Base-by-base conservation (phyloP, 2,888 invertebrate species). In the Octodonta nipae region DNA sequence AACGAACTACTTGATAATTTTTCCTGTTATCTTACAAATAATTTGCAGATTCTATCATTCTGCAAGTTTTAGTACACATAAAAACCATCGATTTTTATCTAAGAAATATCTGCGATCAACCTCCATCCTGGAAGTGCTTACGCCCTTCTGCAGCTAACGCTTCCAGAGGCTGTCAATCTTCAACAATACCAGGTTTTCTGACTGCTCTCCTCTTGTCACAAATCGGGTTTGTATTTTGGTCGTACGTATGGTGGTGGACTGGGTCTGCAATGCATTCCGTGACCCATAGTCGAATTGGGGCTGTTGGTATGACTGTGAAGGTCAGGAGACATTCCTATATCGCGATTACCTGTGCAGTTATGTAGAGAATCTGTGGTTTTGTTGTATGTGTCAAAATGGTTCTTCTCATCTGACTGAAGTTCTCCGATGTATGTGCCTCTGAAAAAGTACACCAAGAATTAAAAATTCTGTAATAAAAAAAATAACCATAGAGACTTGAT, bases 191-290 rank as follows among this genome's bases (percentile, higher is more conserved):
- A 43, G 4, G 44, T 43, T 30, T 42, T 47, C 7, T 41, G 40
- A 15, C 37, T 31, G 1, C 30, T 32, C 44, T 63, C 61, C 50
- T 63, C 53, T 50, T 64, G 68, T 70, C 70, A 70, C 61, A 70
- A 67, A 51, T 68, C 67, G 4, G 66, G 58, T 60, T 66, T 64
- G 47, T 63, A 66, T 42, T 65, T 65, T 4, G 69, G 66, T 26
- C 67, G 63, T 5, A 65, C 62, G 43, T 73, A 73, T 2, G 72
- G 72, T 4, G 72, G 73, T 8, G 73, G 72, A 46, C 68, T 70
- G 2, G 73, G 73, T 28, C 73, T 61, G 43, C 60, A 61, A 46
- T 63, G 61, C 5, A 61, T 44, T 1, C 60, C 61, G 28, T 56
- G 49, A 24, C 45, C 52, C 3, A 58, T 45, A 6, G 58, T 60